Evolutionary conservation across 2,113 vertebrate genomes (phyloP), one percentile per base, ranked within the genome.

Genomic region (Myanophis thanlyinensis): DNA sequence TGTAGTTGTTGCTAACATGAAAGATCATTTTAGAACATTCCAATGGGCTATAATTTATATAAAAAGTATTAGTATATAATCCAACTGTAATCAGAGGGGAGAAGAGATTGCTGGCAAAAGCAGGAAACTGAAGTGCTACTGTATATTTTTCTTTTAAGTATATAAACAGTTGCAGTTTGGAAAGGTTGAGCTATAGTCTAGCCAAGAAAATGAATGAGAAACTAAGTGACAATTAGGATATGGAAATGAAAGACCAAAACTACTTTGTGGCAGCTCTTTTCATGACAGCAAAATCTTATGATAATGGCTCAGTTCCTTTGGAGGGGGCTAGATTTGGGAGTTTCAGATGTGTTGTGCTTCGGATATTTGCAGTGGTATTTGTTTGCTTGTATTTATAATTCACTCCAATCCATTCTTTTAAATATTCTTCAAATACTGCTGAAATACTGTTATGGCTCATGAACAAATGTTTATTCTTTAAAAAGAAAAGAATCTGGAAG

Each of bases 41-140:
- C 84, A 92, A 91, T 90, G 56, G 9, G 91, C 86, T 88, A 51
- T 93, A 93, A 96, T 90, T 93, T 96, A 90, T 62, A 87, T 80
- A 93, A 56, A 10, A 94, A 35, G 93, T 93, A 18, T 92, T 89
- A 92, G 35, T 88, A 49, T 8, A 59, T 25, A 94, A 95, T 1
- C 46, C 18, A 47, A 87, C 87, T 95, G 73, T 53, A 93, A 93
- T 89, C 48, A 94, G 94, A 93, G 51, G 3, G 8, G 44, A 6
- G 48, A 15, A 25, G 67, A 80, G 91, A 73, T 89, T 11, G 5
- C 59, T 87, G 90, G 54, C 40, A 94, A 51, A 12, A 18, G 91
- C n/a, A 91, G 88, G 0, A 94, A 46, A 7, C 93, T 0, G 5
- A 23, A 85, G 40, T 59, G 59, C 22, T 59, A 93, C 93, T 92